Percentiles rank a stretch among this genome's conserved stretches.
phyloP scores from a whole-genome alignment of 2,888 invertebrate genomes.

The Nebria salina region DNA sequence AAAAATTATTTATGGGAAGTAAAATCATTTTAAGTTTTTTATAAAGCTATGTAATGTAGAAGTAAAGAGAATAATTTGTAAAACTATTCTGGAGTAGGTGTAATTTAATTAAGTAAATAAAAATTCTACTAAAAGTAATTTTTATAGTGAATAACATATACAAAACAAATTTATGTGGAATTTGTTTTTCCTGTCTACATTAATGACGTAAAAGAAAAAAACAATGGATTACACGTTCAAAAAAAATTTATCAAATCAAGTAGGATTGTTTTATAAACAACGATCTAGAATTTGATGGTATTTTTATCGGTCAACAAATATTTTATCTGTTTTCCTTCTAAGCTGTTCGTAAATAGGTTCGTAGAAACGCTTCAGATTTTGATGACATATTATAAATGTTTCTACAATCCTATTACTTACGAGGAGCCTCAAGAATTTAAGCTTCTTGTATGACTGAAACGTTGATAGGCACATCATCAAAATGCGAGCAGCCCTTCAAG shows the following conservation, averaged over 20 bases:
- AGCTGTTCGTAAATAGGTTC: neutral
- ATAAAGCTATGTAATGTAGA: too few relatives aligned
- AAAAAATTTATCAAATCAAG: neutral
- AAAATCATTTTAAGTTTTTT: too few relatives aligned
- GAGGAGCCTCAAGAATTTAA: constrained; percentile 8
- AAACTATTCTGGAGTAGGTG: too few relatives aligned
- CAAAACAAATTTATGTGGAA: too few relatives aligned
- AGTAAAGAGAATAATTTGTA: too few relatives aligned
- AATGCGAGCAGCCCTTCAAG: constrained; percentile 11
- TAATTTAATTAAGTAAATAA: too few relatives aligned
- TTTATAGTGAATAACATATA: too few relatives aligned
- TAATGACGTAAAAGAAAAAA: too few relatives aligned
- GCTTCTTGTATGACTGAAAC: constrained; percentile 8
- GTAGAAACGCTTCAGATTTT: constrained; percentile 10
- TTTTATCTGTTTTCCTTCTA: neutral
- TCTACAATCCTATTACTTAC: constrained; percentile 10
- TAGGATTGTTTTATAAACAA: neutral
- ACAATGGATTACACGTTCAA: neutral
- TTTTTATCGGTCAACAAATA: neutral
- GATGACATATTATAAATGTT: constrained; percentile 20
- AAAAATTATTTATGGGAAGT: too few relatives aligned
- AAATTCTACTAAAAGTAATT: too few relatives aligned
- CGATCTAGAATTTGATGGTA: neutral
- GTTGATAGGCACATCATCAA: constrained; percentile 2
- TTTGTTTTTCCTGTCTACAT: too few relatives aligned